Base-by-base conservation (phyloP, 1,140 invertebrate species). In the Pteromalus puparum region DNA sequence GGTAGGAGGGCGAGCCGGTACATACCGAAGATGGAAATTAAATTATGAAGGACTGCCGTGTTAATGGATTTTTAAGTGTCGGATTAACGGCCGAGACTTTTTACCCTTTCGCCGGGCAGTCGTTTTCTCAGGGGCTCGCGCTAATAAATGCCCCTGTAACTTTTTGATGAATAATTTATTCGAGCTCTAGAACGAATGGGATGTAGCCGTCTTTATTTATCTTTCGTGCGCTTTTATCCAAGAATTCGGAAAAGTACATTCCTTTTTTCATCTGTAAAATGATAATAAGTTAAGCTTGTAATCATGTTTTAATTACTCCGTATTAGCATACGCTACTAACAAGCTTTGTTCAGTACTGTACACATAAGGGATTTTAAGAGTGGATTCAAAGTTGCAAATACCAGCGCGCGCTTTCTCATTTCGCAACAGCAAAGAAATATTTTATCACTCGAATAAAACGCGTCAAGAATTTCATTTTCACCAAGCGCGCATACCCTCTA, bases 1-100 rank as follows among this genome's bases (percentile, higher is more conserved):
- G 13, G 13, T 26, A 34, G 38, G 65, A 2, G 10, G 65, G 6
- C 6, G 38, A 61, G 30, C 21, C 21, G n/a, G 53, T 61, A 61
- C 53, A 61, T 61, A 61, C 21, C 72, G 38, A 70, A 76, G 38
- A 76, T 76, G 74, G 15, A 53, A 53, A 76, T 53, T 26, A 48
- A 61, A 76, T 76, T 76, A 76, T 38, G 74, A 53, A 53, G n/a
- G 10, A 28, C 74, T 38, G 10, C 7, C 38, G 74, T 10, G 74
- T 42, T 53, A 53, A 76, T 76, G 74, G 74, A 38, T 12, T 76
- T 76, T 48, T 76, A 48, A 76, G 13, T 48, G 74, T 21, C 24
- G 10, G 24, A 76, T 76, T 48, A 48, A 76, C 38, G 38, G 26
- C 53, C 26, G 24, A 26, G 67, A 26, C 67, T 6, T 30, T 13